Conservation (phyloP, 2,797 vertebrate species). For the Catamblyrhynchus diadema region DNA sequence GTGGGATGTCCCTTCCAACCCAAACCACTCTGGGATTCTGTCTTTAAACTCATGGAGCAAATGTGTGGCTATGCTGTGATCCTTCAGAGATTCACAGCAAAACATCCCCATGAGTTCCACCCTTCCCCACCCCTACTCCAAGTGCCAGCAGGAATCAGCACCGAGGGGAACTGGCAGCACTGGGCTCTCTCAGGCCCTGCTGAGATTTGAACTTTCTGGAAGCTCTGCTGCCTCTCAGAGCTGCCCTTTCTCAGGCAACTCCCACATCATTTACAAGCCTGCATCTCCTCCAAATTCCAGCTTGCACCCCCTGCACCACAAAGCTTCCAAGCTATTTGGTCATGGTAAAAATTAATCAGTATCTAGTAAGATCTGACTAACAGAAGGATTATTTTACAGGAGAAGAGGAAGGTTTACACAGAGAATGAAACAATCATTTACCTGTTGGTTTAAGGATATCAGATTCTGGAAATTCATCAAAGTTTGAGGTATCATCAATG, state of each 20-base stretch:
- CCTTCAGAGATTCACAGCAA: background rate
- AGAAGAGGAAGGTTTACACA: background rate
- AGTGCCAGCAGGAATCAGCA: background rate
- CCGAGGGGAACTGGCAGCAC: rapidly evolving
- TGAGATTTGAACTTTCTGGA: background rate
- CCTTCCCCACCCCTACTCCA: background rate
- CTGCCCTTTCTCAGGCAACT: background rate
- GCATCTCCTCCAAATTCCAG: background rate
- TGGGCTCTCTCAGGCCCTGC: background rate
- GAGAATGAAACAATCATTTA: constrained; percentile 51
- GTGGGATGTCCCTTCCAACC: background rate
- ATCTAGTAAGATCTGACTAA: background rate
- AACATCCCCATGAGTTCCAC: background rate
- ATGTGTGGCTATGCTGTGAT: background rate
- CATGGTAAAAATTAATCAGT: rapidly evolving
- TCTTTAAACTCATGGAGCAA: background rate
- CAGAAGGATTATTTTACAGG: background rate
- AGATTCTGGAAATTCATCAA: constrained; percentile 97
- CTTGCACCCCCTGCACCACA: background rate
- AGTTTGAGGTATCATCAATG: constrained; percentile 99
- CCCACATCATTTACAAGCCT: background rate
- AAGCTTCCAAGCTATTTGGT: background rate
- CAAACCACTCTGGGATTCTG: background rate
- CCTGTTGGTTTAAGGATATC: constrained; percentile 95
- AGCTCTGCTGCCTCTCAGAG: background rate